These are phyloP conservation scores for Belgica antarctica DNA, from an alignment of 2,888 invertebrate species.

Conservation along the genomic window DNA sequence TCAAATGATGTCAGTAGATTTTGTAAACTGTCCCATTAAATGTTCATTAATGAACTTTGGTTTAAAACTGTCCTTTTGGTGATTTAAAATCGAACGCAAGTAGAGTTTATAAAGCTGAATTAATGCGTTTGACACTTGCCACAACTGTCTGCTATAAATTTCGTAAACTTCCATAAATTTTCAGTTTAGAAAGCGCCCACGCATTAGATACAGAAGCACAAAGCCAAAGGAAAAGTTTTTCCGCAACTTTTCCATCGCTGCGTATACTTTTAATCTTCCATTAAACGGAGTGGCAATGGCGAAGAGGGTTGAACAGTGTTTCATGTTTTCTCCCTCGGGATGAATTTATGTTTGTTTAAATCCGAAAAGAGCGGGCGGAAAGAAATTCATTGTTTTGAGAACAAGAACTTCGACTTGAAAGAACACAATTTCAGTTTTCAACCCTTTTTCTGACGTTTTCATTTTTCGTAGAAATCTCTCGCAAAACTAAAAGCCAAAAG, in stretches of 20 bases:
- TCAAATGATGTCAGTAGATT: too few relatives aligned
- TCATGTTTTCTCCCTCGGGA: conserved; percentile 8
- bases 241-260: not conserved
- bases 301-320: conserved; percentile 13
- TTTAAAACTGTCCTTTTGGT: too few relatives aligned
- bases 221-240: conserved; percentile 25
- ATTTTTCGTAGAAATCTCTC: not conserved
- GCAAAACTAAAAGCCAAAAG: conserved; percentile 17
- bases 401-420: conserved; percentile 16
- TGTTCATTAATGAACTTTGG: too few relatives aligned
- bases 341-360: conserved; percentile 16
- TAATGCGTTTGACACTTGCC: not conserved
- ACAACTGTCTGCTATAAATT: not conserved
- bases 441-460: conserved; percentile 31
- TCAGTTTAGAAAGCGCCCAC: not conserved
- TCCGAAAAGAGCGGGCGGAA: not conserved
- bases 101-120: not conserved
- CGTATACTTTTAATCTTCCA: not conserved
- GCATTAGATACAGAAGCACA: too few relatives aligned
- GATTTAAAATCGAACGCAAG: too few relatives aligned
- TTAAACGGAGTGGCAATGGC: not conserved
- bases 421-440: not conserved
- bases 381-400: conserved; percentile 2
- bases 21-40: too few relatives aligned
- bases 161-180: not conserved